Base-by-base conservation (phyloP, 1,140 invertebrate genomes). In the Tetragnatha versicolor region DNA sequence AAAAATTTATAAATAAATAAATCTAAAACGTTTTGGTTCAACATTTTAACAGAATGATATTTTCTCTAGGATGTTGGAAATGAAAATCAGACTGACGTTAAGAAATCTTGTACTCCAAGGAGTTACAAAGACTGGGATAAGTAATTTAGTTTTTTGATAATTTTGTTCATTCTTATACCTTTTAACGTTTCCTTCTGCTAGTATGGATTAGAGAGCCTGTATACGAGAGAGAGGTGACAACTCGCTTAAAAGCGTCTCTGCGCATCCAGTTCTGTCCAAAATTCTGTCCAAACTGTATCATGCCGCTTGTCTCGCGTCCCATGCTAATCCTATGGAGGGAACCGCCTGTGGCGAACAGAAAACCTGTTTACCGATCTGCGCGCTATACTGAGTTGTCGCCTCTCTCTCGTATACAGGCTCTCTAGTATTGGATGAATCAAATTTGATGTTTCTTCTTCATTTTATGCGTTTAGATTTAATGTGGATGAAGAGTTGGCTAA, bases 91-190 rank as follows among this genome's bases (percentile, higher is more conserved):
- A n/a, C 29, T 5, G 25, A 66, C n/a, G 20, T n/a, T 6, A 66
- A 66, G n/a, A 68, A 49, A 51, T 20, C 33, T 12, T 35, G 42
- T n/a, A 55, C 20, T 0, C 68, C 49, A 14, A 31, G 49, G 3
- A 55, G 33, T 29, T 70, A 70, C n/a, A 17, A 70, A 39, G 49
- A 70, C 6, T 70, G 68, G 68, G 31, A 70, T 55, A 70, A 37
- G 68, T 70, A 70, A 70, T 17, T 60, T n/a, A 5, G 27, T 2
- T 14, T 17, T 25, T 20, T 20, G 7, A 25, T 2, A 22, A n/a
- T 3, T 60, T 5, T 60, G 3, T 10, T 14, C 1, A 2, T 60
- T 33, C 35, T 60, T 31, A 1, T 58, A n/a, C 14, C 14, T 51
- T 53, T 53, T 22, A 7, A 2, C 10, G 2, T 53, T 53, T 53